phyloP scores from a whole-genome alignment of 1,140 invertebrate genomes.

The Lucilia sericata region DNA sequence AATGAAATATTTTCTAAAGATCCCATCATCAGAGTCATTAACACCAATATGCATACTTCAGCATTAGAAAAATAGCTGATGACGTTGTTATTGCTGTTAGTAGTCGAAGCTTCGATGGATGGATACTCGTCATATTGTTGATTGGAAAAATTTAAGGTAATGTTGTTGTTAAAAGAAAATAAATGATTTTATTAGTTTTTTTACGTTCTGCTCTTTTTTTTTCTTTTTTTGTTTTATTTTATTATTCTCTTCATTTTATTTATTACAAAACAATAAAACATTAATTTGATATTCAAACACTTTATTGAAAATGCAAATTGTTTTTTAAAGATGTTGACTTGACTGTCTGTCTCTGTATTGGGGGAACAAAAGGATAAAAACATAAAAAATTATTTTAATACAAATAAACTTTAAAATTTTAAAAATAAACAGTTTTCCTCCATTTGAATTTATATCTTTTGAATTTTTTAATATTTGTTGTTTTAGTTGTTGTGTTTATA shows the following conservation, averaged over 20 bases:
- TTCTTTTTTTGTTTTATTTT: too few relatives aligned
- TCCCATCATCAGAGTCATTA: conserved; percentile 23
- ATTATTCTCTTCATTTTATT: background rate
- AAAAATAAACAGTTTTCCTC: background rate
- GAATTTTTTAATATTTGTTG: background rate
- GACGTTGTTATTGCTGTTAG: background rate
- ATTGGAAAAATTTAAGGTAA: background rate
- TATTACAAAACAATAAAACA: conserved; percentile 31
- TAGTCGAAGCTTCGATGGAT: background rate
- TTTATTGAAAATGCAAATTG: conserved; percentile 39
- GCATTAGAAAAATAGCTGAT: conserved; percentile 6
- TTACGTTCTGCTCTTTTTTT: too few relatives aligned
- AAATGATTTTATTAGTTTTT: background rate
- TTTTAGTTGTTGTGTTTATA: background rate
- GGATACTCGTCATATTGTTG: background rate
- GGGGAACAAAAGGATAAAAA: background rate
- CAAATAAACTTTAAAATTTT: background rate
- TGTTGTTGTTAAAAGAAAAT: background rate
- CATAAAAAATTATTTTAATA: background rate
- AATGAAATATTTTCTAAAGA: conserved; percentile 29
- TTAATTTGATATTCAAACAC: conserved; percentile 32
- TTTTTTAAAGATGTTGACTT: conserved; percentile 6
- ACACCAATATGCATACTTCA: background rate
- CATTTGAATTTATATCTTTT: too few relatives aligned
- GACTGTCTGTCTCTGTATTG: background rate